phyloP scores from a whole-genome alignment of 1,140 invertebrate species.

The Aphis craccivora region DNA sequence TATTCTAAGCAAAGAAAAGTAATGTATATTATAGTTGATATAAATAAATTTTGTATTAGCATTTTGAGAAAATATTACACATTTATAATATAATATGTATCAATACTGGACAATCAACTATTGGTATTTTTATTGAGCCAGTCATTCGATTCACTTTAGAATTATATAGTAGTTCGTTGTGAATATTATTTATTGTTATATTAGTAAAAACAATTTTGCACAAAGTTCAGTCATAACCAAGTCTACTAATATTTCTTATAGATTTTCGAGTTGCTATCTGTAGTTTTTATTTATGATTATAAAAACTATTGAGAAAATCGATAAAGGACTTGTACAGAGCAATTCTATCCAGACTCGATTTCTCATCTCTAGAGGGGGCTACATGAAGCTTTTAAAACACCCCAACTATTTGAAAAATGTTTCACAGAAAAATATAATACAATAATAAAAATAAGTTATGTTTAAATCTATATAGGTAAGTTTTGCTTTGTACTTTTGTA shows the following conservation, averaged over 20 bases:
- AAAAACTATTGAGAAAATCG: conserved; percentile 2
- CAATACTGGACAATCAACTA: background rate
- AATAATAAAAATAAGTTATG: background rate
- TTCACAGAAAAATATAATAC: background rate
- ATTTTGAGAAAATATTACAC: too few relatives aligned
- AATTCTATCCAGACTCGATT: background rate
- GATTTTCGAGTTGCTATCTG: background rate
- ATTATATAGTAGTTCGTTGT: background rate
- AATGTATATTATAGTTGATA: background rate
- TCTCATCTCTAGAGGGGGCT: conserved; percentile 10
- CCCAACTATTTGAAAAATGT: background rate
- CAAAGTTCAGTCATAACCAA: background rate
- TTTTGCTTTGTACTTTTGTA: background rate
- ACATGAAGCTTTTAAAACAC: background rate
- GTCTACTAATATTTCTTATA: background rate
- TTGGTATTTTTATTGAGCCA: background rate
- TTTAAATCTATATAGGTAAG: background rate
- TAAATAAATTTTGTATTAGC: background rate
- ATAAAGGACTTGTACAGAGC: background rate
- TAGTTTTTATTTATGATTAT: conserved; percentile 12
- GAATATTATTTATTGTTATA: background rate
- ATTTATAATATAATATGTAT: too few relatives aligned
- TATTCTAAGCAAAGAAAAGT: background rate
- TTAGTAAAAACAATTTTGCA: background rate
- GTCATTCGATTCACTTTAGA: background rate